Percentiles rank a stretch among this genome's conserved stretches.
Conservation (phyloP, 2,113 vertebrate species). For the Eira barbara region DNA sequence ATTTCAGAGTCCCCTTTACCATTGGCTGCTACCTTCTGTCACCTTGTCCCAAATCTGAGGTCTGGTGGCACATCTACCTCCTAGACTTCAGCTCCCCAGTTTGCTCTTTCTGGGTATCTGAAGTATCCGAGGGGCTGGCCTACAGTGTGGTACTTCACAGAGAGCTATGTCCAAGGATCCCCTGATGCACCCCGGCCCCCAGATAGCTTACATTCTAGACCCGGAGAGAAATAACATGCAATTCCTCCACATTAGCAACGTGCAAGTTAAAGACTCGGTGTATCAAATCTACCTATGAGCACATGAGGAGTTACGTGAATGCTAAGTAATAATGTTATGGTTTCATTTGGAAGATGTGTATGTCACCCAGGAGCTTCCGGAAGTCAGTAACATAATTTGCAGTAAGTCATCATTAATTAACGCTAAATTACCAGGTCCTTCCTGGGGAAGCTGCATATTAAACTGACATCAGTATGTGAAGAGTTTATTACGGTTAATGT, state of each 20-base stretch:
- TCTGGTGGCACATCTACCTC: background rate
- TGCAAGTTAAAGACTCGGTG: slow-evolving; percentile 34
- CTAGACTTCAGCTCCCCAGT: background rate
- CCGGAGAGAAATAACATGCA: background rate
- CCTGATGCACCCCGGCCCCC: background rate
- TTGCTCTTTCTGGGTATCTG: background rate
- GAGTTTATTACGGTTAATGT: slow-evolving; percentile 82
- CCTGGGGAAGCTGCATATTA: slow-evolving; percentile 74
- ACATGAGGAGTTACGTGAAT: slow-evolving; percentile 12
- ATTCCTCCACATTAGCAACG: background rate
- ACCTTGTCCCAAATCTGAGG: background rate
- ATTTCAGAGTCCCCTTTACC: background rate
- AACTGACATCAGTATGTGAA: slow-evolving; percentile 76
- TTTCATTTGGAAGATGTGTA: slow-evolving; percentile 53
- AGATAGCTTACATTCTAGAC: background rate
- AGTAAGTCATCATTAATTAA: slow-evolving; percentile 85
- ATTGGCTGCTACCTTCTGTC: background rate
- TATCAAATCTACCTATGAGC: slow-evolving; percentile 11
- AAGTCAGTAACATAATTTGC: slow-evolving; percentile 82
- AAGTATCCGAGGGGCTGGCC: background rate
- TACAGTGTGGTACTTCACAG: background rate
- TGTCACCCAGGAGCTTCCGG: slow-evolving; percentile 78
- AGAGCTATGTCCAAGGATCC: background rate
- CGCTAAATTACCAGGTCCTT: slow-evolving; percentile 79
- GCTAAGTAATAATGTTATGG: slow-evolving; percentile 65